Percentiles rank a stretch among this genome's conserved stretches.
phyloP scores from a whole-genome alignment of 2,888 invertebrate species.

The Harpagoxenus sublaevis region DNA sequence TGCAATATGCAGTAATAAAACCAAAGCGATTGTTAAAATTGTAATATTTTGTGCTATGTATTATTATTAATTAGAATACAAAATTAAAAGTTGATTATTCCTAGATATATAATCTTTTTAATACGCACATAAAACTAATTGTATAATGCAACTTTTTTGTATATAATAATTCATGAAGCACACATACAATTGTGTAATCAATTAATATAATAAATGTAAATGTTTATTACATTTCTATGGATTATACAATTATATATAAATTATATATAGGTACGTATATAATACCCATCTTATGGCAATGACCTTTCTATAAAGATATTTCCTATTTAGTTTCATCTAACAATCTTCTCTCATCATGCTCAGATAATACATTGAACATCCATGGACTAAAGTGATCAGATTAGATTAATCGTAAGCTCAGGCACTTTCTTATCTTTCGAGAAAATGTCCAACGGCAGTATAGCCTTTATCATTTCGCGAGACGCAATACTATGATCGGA shows the following conservation, averaged over 20 bases:
- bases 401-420: slow-evolving; percentile 41
- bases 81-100: too few relatives aligned
- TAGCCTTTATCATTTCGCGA: not conserved
- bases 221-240: not conserved
- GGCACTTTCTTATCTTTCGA: not conserved
- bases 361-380: not conserved
- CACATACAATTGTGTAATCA: not conserved
- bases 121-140: not conserved
- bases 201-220: slow-evolving; percentile 9
- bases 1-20: not conserved
- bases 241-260: not conserved
- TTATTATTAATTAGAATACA: too few relatives aligned
- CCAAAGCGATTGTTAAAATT: too few relatives aligned
- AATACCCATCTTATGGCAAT: not conserved
- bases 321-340: not conserved
- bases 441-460: slow-evolving; percentile 13
- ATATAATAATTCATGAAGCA: too few relatives aligned
- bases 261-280: not conserved
- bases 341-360: not conserved
- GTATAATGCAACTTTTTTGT: not conserved
- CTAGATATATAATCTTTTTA: not conserved
- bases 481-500: not conserved
- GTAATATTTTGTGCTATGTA: too few relatives aligned
- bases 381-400: slow-evolving; percentile 1
- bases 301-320: not conserved